phyloP scores from a whole-genome alignment of 2,113 vertebrate species.

The Upupa epops region DNA sequence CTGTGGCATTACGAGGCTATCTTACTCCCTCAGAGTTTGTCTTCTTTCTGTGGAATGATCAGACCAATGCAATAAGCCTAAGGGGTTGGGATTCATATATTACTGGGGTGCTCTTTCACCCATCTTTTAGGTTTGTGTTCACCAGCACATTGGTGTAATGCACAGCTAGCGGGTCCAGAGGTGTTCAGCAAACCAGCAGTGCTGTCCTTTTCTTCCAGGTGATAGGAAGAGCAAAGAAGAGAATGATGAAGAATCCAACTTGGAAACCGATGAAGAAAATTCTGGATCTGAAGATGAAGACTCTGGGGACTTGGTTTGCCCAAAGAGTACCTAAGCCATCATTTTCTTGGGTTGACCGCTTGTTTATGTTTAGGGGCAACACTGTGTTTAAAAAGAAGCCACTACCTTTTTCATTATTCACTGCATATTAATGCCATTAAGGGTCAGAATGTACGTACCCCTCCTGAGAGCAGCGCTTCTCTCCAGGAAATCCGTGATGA shows the following conservation, averaged over 20 bases:
- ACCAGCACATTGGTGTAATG: background rate
- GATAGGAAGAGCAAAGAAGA: slow-evolving; percentile 80
- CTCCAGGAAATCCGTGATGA: background rate
- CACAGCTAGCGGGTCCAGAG: background rate
- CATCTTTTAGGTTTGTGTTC: background rate
- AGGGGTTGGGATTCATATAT: background rate
- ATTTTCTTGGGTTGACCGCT: background rate
- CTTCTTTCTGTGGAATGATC: background rate
- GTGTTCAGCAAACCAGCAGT: background rate
- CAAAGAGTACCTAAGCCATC: slow-evolving; percentile 73
- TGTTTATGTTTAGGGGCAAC: background rate
- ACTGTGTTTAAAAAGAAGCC: background rate
- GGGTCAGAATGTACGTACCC: background rate
- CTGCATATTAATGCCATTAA: background rate
- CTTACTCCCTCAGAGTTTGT: background rate
- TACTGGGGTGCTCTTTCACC: background rate
- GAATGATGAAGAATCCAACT: slow-evolving; percentile 77
- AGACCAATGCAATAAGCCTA: background rate
- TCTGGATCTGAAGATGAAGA: slow-evolving; percentile 70
- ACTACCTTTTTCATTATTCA: background rate
- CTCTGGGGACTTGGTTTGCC: slow-evolving; percentile 81
- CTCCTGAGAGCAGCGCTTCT: background rate
- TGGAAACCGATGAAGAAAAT: slow-evolving; percentile 76
- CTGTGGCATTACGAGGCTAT: background rate
- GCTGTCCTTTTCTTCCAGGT: slow-evolving; percentile 65